Evolutionary conservation across 1,140 invertebrate genomes (phyloP).

Genomic region (Drosophila quadrilineata): DNA sequence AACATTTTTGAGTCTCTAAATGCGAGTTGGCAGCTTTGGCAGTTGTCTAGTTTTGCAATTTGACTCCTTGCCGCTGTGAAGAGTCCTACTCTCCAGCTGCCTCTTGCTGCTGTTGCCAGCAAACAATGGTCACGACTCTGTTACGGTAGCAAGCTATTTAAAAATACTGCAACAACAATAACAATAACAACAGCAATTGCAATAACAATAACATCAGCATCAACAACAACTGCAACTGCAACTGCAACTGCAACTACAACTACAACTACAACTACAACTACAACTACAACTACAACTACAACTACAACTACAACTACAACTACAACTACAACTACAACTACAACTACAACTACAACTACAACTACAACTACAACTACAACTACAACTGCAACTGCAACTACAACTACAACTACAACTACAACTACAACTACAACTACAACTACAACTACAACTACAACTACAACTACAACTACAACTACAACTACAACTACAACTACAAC

Average conservation of each 20-base stretch:
- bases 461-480: constrained; percentile 49
- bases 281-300: constrained; percentile 49
- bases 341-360: constrained; percentile 13
- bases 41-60: constrained; percentile 29
- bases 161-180: constrained; percentile 35
- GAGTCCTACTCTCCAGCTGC: constrained; percentile 7
- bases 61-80: constrained; percentile 4
- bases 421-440: constrained; percentile 28
- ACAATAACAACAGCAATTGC: constrained; percentile 5
- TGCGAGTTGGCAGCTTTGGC: constrained; percentile 25
- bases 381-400: constrained; percentile 54
- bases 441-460: constrained; percentile 41
- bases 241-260: constrained; percentile 27
- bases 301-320: constrained; percentile 43
- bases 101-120: constrained; percentile 14
- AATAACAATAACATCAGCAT: too few species aligned
- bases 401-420: constrained; percentile 43
- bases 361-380: constrained; percentile 49
- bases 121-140: constrained; percentile 71
- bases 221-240: constrained; percentile 41
- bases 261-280: constrained; percentile 41
- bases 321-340: constrained; percentile 42
- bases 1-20: constrained; percentile 44
- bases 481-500: constrained; percentile 44
- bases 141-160: constrained; percentile 51